phyloP scores from a whole-genome alignment of 2,113 vertebrate species.

The Gavia stellata region DNA sequence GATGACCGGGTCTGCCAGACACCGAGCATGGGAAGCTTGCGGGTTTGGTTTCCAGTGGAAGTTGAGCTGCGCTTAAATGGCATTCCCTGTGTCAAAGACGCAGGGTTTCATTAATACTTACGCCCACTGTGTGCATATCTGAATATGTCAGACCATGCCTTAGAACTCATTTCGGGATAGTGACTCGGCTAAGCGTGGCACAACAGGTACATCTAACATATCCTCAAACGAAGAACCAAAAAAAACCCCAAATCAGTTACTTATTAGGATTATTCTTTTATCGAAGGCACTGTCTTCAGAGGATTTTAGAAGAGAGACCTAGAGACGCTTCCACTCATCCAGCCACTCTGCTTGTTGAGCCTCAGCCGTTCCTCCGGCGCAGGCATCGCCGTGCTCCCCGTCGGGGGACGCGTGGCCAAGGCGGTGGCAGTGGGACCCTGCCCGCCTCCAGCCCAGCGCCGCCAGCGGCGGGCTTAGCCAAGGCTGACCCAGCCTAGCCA shows the following conservation, averaged over 20 bases:
- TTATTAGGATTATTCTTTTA: background rate
- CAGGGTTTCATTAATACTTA: background rate
- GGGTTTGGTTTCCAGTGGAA: background rate
- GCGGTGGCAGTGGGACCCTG: background rate
- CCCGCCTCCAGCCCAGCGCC: no score
- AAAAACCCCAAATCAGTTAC: no score
- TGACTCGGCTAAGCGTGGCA: background rate
- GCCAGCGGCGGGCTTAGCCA: background rate
- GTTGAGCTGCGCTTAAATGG: background rate
- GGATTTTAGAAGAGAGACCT: background rate
- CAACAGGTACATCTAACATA: background rate
- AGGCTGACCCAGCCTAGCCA: background rate
- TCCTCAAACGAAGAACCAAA: background rate
- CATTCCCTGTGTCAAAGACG: background rate
- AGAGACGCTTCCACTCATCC: background rate
- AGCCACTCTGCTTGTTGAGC: background rate
- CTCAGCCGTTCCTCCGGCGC: fast-evolving
- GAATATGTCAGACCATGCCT: fast-evolving
- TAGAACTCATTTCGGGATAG: no score
- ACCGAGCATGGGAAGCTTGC: background rate
- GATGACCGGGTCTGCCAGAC: background rate
- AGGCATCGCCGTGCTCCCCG: background rate
- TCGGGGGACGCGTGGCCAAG: fast-evolving
- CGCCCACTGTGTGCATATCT: background rate
- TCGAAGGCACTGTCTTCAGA: fast-evolving